Base-by-base conservation (phyloP, 2,888 invertebrate genomes). In the Lithophane leautieri region DNA sequence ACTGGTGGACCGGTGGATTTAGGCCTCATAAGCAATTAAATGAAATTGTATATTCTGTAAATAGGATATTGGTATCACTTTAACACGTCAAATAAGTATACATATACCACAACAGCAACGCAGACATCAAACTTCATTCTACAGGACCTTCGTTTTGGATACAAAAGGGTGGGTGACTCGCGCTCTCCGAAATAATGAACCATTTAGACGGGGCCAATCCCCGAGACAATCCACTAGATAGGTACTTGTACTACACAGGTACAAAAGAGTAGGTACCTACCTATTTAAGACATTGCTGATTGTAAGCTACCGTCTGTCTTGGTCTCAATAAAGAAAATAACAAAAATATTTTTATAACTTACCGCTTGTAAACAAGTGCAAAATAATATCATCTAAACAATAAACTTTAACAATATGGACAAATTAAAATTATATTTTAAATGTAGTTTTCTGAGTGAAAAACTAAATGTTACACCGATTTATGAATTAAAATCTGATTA, bases 351-450 rank as follows among this genome's bases (percentile, higher is more conserved):
- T 16, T 50, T 60, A 9, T 25, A 62, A 54, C 74, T 74, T 63
- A 74, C 74, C 63, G 44, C 19, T 74, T 73, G 16, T 58, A 12
- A n/a, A n/a, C 9, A 44, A 72, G 22, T 25, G 22, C 25, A 3
- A 47, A 73, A 73, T 40, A 47, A 40, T 22, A 25, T 47, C 1
- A 22, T 2, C 3, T 12, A 25, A 47, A 40, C 14, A 54, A n/a
- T 6, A 54, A 52, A 70, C 12, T 69, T 19, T 22, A 68, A 9
- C 25, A 19, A 14, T 47, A 14, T 4, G 12, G 4, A 4, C 16
- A 54, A n/a, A 6, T 2, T 9, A 1, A 0, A n/a, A 28, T 40
- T 40, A 28, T 34, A 34, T 34, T 78, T 44, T 25, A 7, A 6
- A 44, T 58, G 0, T 50, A 40, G 22, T 28, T 47, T 61, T 54